These are phyloP conservation scores for Chromobotia macracanthus DNA, from an alignment of 2,797 vertebrate species.

Conservation along the genomic window DNA sequence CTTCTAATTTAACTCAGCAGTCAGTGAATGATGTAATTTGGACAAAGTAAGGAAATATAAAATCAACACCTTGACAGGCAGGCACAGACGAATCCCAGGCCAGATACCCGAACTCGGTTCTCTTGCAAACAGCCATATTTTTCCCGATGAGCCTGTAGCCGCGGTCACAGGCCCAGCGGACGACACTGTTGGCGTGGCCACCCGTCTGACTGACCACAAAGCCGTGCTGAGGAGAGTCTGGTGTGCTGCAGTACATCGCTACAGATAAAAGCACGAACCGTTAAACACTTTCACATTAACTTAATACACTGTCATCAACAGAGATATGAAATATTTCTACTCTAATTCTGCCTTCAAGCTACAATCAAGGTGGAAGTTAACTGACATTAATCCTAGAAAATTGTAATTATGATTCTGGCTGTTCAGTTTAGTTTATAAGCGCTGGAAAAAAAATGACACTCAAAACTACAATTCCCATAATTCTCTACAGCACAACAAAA, in stretches of 20 bases:
- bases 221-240: conserved; percentile 95
- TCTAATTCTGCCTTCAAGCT: neutral
- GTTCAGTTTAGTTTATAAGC: too few species aligned
- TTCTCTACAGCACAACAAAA: too few species aligned
- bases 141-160: conserved; percentile 95
- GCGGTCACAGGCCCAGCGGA: conserved; percentile 95
- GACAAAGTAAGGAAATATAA: neutral
- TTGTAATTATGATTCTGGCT: too few species aligned
- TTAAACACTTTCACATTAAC: conserved; percentile 2
- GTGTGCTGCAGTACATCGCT: conserved; percentile 98
- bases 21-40: neutral
- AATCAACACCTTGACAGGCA: conserved; percentile 91
- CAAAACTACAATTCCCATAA: too few species aligned
- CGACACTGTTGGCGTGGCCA: conserved; percentile 93
- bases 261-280: conserved; percentile 53
- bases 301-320: neutral
- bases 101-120: conserved; percentile 85
- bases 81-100: conserved; percentile 92
- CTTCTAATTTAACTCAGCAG: neutral
- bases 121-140: conserved; percentile 88
- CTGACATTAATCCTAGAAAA: too few species aligned
- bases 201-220: conserved; percentile 96
- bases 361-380: too few species aligned
- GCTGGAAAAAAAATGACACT: too few species aligned
- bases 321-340: neutral